Conservation (phyloP, 2,888 invertebrate species). For the Onthophagus sagittarius region DNA sequence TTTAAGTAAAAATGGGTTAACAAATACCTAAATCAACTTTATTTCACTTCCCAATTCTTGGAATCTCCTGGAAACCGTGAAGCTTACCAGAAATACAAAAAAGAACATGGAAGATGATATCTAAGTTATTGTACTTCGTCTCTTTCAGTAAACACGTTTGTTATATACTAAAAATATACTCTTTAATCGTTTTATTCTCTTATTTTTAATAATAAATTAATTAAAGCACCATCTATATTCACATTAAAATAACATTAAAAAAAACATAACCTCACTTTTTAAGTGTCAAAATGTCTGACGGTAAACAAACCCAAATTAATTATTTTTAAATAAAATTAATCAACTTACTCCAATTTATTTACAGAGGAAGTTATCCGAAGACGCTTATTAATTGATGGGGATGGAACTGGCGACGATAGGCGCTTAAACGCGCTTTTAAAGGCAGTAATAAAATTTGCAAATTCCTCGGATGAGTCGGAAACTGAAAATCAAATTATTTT, state of each 20-base stretch:
- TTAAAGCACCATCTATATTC: not conserved
- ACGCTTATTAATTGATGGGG: conserved; percentile 90
- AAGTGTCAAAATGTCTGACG: conserved; percentile 20
- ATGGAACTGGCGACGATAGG: conserved; percentile 94
- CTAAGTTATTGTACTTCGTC: conserved; percentile 25
- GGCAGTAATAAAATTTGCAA: conserved; percentile 78
- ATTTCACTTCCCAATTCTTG: conserved; percentile 32
- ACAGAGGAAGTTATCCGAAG: conserved; percentile 91
- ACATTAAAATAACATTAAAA: not conserved
- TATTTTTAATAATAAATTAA: not conserved
- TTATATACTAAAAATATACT: not conserved
- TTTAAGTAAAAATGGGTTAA: conserved; percentile 25
- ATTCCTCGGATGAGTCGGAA: conserved; percentile 60
- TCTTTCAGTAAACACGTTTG: not conserved
- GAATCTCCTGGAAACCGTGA: conserved; percentile 22
- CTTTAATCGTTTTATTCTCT: conserved; percentile 41
- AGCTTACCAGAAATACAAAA: conserved; percentile 26
- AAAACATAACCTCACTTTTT: conserved; percentile 16
- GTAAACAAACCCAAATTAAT: conserved; percentile 10
- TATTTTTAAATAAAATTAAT: no score
- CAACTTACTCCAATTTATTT: no score
- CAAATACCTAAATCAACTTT: conserved; percentile 29
- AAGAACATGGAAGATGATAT: conserved; percentile 11
- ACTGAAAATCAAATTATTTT: conserved; percentile 68
- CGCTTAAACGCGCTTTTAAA: conserved; percentile 81